Conservation (phyloP, 2,888 invertebrate species). For the Epinotia demarniana region DNA sequence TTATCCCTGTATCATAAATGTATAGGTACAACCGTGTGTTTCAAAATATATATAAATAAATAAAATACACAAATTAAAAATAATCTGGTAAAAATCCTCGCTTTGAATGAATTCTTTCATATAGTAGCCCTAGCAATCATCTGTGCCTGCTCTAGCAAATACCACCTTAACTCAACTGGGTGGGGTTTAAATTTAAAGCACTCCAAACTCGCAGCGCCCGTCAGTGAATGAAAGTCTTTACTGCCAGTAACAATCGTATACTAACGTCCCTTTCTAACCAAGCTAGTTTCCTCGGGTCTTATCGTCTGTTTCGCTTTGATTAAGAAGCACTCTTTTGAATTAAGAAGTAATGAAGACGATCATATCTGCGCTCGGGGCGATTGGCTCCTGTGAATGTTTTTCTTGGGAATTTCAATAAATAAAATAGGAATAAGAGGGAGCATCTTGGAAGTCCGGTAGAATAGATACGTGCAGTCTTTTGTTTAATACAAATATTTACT, state of each 20-base stretch:
- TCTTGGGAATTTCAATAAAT: slow-evolving; percentile 14
- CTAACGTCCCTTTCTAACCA: background rate
- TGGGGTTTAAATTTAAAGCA: background rate
- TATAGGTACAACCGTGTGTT: no score
- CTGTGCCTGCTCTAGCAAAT: background rate
- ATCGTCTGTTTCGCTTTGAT: slow-evolving; percentile 39
- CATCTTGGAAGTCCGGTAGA: no score
- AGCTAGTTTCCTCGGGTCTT: slow-evolving; percentile 13
- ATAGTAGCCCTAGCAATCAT: background rate
- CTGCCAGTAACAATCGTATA: background rate
- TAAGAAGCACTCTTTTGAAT: slow-evolving; percentile 41
- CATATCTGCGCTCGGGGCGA: slow-evolving; percentile 15
- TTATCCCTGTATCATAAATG: no score
- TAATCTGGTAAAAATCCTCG: background rate
- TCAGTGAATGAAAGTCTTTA: background rate
- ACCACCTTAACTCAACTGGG: background rate
- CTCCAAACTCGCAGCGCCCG: background rate
- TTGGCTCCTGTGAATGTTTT: slow-evolving; percentile 23
- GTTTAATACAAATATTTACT: no score
- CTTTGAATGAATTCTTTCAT: background rate
- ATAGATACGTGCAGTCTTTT: no score
- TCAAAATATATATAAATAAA: no score
- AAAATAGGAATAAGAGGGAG: background rate
- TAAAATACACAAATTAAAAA: background rate
- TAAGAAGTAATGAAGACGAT: slow-evolving; percentile 32